Evolutionary conservation across 2,888 invertebrate species (phyloP), one percentile per base, ranked within the genome.

Genomic region (Erpobdella octoculata): DNA sequence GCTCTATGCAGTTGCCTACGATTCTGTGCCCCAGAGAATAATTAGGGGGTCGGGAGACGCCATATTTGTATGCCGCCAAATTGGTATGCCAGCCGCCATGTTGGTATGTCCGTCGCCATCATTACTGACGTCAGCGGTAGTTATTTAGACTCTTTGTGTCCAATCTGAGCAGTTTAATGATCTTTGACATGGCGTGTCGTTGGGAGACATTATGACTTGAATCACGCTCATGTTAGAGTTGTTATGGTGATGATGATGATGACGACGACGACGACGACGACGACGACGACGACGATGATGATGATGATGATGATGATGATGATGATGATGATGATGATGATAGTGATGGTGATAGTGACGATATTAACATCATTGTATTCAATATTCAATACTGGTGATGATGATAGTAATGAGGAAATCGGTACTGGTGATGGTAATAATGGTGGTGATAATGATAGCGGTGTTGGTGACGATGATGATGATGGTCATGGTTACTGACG

Each of bases 241-340:
- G 46, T 46, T 15, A 15, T 18, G n/a, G n/a, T n/a, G 62, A 28
- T 28, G 62, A 62, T 28, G 62, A 62, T 28, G 62, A 62, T 28
- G 62, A 62, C 33, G 62, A 6, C 15, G 62, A 62, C 1, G 62
- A 62, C 18, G 28, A 2, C 18, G 62, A 62, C 18, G 62, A 62
- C 1, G 62, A 62, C 18, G 62, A 62, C 1, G 62, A 62, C 18
- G 62, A 62, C 1, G 62, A 62, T 62, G 4, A 62, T 62, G 62
- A 62, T 62, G 62, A 62, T 6, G 62, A 62, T 62, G 62, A 62
- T 62, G 62, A 62, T 28, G 53, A 53, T 6, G 18, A 53, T 28
- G 21, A 12, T 41, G 18, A 9, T 18, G 41, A 41, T 41, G 41
- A 41, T 41, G 41, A 41, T 41, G 41, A 9, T 41, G 41, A 53